These are phyloP conservation scores for Thryonomys swinderianus DNA, from an alignment of 2,113 vertebrate species.

Conservation along the genomic window DNA sequence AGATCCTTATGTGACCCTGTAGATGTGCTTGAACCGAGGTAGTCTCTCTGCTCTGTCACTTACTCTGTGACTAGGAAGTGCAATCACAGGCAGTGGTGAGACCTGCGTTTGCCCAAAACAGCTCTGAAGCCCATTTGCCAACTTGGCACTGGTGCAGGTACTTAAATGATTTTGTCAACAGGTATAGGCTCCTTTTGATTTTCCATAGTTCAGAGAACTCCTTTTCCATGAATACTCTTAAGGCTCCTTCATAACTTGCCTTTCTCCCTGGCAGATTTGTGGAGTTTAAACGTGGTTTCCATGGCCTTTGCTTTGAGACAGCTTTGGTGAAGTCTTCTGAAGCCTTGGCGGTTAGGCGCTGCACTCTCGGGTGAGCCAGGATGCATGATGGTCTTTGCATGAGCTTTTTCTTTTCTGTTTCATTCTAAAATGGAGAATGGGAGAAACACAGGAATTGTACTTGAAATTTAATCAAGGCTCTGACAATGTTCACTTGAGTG, in stretches of 20 bases:
- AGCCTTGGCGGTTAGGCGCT: not conserved
- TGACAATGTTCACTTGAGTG: not conserved
- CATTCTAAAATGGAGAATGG: not conserved
- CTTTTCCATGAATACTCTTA: slow-evolving; percentile 84
- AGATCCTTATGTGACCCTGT: not conserved
- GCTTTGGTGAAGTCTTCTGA: slow-evolving; percentile 70
- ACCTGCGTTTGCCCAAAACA: slow-evolving; percentile 40
- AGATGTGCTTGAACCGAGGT: no score
- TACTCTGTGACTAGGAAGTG: no score
- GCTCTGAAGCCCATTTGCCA: no score
- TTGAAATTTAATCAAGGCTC: not conserved
- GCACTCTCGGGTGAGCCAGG: not conserved
- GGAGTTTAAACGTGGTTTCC: slow-evolving; percentile 87
- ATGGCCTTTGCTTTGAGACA: slow-evolving; percentile 86
- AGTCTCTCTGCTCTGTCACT: slow-evolving; percentile 77
- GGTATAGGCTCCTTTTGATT: slow-evolving; percentile 86
- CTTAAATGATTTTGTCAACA: slow-evolving; percentile 86
- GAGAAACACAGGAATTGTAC: not conserved
- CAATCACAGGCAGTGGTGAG: no score
- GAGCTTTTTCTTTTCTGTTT: not conserved
- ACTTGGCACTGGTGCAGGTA: slow-evolving; percentile 87
- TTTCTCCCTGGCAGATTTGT: slow-evolving; percentile 86
- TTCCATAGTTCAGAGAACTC: slow-evolving; percentile 85
- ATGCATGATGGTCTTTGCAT: not conserved
- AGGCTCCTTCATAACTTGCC: slow-evolving; percentile 82